phyloP scores from a whole-genome alignment of 2,113 vertebrate genomes.

The Lethenteron camtschaticum region DNA sequence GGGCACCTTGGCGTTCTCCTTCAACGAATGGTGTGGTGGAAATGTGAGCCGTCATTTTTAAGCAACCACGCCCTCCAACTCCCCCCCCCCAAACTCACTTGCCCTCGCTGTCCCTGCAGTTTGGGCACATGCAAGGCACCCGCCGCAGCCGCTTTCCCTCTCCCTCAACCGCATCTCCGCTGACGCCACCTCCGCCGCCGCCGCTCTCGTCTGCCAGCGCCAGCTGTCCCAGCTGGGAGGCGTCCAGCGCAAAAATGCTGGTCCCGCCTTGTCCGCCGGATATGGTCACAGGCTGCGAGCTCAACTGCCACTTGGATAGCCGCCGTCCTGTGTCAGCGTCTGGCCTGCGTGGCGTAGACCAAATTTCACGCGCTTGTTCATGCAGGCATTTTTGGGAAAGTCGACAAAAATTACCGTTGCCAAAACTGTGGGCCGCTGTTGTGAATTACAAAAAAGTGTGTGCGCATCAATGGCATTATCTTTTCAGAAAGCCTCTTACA shows the following conservation, averaged over 20 bases:
- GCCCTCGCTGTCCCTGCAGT: constrained; percentile 93
- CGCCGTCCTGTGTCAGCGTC: neutral
- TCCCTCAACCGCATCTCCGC: constrained; percentile 18
- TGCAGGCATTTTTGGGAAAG: too few relatives aligned
- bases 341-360: neutral
- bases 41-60: too few relatives aligned
- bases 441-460: too few relatives aligned
- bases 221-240: neutral
- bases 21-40: too few relatives aligned
- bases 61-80: too few relatives aligned
- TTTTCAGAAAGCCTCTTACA: too few relatives aligned
- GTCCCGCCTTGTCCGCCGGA: constrained; percentile 5
- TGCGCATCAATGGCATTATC: too few relatives aligned
- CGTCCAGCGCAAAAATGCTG: neutral
- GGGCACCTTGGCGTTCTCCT: too few relatives aligned
- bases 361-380: too few relatives aligned
- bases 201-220: too few relatives aligned
- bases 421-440: too few relatives aligned
- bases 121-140: constrained; percentile 92
- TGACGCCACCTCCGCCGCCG: neutral
- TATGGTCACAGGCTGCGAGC: neutral
- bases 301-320: neutral
- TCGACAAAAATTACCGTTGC: too few relatives aligned
- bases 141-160: constrained; percentile 83
- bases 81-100: constrained; percentile 28